These are phyloP conservation scores for Morus bassanus DNA, from an alignment of 2,797 vertebrate genomes.

Conservation along the genomic window DNA sequence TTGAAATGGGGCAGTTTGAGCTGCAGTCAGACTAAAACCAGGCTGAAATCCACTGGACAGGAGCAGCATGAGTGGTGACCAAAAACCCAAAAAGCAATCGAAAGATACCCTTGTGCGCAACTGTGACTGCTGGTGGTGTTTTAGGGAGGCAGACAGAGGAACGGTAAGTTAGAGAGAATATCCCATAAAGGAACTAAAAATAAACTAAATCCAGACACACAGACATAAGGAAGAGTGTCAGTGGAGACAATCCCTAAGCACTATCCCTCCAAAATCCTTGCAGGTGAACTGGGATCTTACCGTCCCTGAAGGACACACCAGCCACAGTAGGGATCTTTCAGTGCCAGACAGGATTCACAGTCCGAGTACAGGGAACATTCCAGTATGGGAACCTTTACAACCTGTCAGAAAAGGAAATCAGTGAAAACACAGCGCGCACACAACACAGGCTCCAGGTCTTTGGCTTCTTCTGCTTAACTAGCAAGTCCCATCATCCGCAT, in stretches of 20 bases:
- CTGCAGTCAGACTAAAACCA: not conserved
- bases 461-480: not conserved
- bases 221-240: not conserved
- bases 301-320: constrained; percentile 96
- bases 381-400: constrained; percentile 90
- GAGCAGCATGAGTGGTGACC: rapidly evolving
- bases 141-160: not conserved
- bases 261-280: not conserved
- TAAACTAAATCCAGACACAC: not conserved
- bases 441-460: not conserved
- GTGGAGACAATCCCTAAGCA: not conserved
- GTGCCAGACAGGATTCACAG: constrained; percentile 88
- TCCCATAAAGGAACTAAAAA: not conserved
- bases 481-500: not conserved
- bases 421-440: not conserved
- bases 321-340: constrained; percentile 93
- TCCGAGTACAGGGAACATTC: constrained; percentile 88
- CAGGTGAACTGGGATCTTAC: constrained; percentile 72
- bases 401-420: constrained; percentile 72
- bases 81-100: not conserved
- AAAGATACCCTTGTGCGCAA: not conserved
- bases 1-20: not conserved
- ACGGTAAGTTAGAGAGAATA: not conserved
- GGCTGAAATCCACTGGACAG: not conserved
- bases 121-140: not conserved